Percentiles rank a stretch among this genome's conserved stretches.
These are phyloP conservation scores for Colossoma macropomum DNA, from an alignment of 2,113 vertebrate species.

Conservation along the genomic window DNA sequence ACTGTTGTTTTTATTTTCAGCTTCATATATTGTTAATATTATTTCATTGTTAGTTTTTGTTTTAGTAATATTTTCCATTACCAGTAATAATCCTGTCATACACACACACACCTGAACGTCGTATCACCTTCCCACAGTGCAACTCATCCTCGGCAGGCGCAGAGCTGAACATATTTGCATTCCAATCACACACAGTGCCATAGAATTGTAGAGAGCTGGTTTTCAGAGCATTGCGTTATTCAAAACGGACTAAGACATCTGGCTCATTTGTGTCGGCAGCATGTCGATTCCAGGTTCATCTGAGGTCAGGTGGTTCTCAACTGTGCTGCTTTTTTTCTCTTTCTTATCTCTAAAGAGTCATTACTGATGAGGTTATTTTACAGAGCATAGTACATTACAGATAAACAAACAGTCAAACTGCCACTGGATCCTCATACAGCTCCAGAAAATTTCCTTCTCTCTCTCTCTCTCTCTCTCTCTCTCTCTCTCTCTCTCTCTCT, in stretches of 20 bases:
- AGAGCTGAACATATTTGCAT: not conserved
- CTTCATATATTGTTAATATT: no score
- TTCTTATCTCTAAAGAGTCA: slow-evolving; percentile 3
- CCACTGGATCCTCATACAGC: not conserved
- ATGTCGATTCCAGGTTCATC: not conserved
- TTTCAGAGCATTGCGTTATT: slow-evolving; percentile 6
- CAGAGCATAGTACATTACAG: not conserved
- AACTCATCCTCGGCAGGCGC: not conserved
- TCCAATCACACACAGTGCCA: not conserved
- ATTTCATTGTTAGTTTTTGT: no score
- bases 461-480: not conserved
- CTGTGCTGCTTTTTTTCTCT: not conserved
- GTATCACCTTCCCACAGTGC: not conserved
- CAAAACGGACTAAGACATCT: slow-evolving; percentile 18
- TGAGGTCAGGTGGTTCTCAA: not conserved
- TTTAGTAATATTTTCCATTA: no score
- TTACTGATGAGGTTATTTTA: not conserved
- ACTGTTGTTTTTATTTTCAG: no score
- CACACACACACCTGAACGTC: not conserved
- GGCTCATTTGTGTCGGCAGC: slow-evolving; percentile 14
- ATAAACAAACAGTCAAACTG: not conserved
- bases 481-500: not conserved
- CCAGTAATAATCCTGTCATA: no score
- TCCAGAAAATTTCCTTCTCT: not conserved
- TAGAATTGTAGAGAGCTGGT: not conserved